Evolutionary conservation across 2,113 vertebrate genomes (phyloP).

Genomic region (Phocoena phocoena): DNA sequence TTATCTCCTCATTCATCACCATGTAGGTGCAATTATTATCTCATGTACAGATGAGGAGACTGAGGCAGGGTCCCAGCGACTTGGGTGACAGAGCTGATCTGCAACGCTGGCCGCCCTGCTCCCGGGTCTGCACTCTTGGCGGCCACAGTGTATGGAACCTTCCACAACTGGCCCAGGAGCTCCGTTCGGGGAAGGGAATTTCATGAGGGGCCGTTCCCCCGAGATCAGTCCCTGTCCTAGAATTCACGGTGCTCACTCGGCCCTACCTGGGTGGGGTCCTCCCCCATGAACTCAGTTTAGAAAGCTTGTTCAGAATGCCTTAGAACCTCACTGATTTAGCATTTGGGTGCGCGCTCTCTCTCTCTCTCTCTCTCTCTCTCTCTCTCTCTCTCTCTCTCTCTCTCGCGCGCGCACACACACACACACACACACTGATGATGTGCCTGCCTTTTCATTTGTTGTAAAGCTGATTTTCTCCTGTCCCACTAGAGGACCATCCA

Average conservation of each 20-base stretch:
- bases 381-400: too few relatives aligned
- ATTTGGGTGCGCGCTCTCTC: rapidly evolving
- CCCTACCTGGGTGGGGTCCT: not conserved
- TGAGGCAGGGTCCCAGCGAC: not conserved
- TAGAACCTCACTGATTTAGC: not conserved
- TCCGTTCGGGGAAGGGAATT: not conserved
- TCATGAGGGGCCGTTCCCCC: not conserved
- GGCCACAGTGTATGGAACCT: not conserved
- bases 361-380: not conserved
- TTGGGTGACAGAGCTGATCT: rapidly evolving
- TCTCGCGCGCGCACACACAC: too few relatives aligned
- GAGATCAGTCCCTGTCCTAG: not conserved
- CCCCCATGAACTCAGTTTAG: not conserved
- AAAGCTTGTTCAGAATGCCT: not conserved
- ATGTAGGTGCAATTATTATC: rapidly evolving
- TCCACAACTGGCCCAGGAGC: not conserved
- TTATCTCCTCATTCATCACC: not conserved
- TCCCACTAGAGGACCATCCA: not conserved
- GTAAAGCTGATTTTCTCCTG: not conserved
- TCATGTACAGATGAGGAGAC: rapidly evolving
- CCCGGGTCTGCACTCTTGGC: not conserved
- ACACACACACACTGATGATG: not conserved
- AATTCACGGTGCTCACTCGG: not conserved
- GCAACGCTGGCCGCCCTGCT: not conserved
- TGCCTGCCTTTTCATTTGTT: not conserved